Evolutionary conservation across 2,113 vertebrate species (phyloP).

Genomic region (Labeo rohita): DNA sequence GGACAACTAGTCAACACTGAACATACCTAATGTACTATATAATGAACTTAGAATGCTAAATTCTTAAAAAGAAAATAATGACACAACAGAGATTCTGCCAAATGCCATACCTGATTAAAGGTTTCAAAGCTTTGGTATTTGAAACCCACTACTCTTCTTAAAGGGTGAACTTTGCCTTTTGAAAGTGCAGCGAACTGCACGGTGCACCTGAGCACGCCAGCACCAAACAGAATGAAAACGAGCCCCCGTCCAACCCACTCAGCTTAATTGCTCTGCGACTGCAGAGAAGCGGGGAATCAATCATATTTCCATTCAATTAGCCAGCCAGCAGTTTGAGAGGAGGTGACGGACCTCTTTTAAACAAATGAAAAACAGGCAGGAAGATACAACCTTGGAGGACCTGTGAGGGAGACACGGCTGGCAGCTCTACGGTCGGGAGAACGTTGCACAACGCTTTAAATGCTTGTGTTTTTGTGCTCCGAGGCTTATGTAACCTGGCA

Average conservation of each 20-base stretch:
- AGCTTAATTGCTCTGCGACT: conserved; percentile 51
- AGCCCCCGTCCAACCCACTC: conserved; percentile 46
- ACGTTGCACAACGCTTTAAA: conserved; percentile 31
- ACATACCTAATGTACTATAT: background rate
- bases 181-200: conserved; percentile 56
- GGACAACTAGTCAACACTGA: background rate
- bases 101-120: conserved; percentile 34
- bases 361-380: conserved; percentile 59
- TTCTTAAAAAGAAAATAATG: background rate
- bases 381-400: conserved; percentile 48
- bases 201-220: background rate
- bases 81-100: conserved; percentile 16
- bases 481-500: conserved; percentile 40
- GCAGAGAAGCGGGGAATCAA: conserved; percentile 56
- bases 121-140: conserved; percentile 37
- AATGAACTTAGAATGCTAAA: background rate
- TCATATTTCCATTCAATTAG: conserved; percentile 64
- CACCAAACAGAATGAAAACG: conserved; percentile 16
- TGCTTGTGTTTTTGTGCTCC: background rate
- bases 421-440: background rate
- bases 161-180: conserved; percentile 60
- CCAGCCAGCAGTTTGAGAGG: conserved; percentile 19
- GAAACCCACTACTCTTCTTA: conserved; percentile 37
- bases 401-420: conserved; percentile 36
- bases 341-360: conserved; percentile 62